Conservation (phyloP, 2,888 invertebrate species). For the Kryphioiulus occultus region DNA sequence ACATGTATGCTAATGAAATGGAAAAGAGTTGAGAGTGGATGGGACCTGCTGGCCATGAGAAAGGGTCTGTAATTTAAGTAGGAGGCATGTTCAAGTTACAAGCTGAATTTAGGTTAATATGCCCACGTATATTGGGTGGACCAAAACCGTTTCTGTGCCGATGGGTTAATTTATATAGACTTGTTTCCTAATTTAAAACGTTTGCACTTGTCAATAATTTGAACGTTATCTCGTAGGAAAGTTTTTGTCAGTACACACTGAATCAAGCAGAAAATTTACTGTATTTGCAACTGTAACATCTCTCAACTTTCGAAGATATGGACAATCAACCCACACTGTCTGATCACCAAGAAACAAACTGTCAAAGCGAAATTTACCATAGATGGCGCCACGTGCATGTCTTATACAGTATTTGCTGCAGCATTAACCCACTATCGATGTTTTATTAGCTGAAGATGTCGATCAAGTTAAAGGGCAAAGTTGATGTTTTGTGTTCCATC, state of each 20-base stretch:
- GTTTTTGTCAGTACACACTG: not conserved
- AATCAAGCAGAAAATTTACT: too few relatives aligned
- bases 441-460: too few relatives aligned
- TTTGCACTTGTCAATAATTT: not conserved
- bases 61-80: not conserved
- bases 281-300: not conserved
- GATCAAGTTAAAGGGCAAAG: not conserved
- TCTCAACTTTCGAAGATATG: too few relatives aligned
- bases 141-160: not conserved
- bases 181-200: not conserved
- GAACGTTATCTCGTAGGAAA: not conserved
- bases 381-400: too few relatives aligned
- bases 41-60: not conserved
- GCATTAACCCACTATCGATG: too few relatives aligned
- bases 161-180: conserved; percentile 15
- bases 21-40: not conserved
- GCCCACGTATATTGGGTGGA: not conserved
- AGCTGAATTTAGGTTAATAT: conserved; percentile 15
- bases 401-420: too few relatives aligned
- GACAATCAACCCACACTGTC: too few relatives aligned
- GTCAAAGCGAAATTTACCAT: too few relatives aligned
- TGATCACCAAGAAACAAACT: too few relatives aligned
- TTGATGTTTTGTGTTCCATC: not conserved
- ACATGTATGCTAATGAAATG: not conserved
- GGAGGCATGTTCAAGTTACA: not conserved